Evolutionary conservation across 2,888 invertebrate species (phyloP).

Genomic region (Eilema griseolum): DNA sequence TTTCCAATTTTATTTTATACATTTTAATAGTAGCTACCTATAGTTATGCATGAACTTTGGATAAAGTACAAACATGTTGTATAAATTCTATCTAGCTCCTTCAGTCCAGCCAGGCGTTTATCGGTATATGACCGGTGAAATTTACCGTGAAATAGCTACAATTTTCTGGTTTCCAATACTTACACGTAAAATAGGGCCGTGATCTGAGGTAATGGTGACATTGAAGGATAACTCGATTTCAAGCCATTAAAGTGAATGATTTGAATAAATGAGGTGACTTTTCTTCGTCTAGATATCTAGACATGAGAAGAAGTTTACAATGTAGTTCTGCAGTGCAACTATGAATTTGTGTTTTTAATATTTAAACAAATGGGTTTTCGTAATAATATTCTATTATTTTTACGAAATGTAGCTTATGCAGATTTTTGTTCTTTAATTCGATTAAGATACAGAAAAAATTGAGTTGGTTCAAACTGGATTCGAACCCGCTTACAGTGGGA

Average conservation of each 20-base stretch:
- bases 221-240: slow-evolving; percentile 6
- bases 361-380: neutral
- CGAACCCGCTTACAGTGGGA: too few species aligned
- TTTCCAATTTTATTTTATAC: too few species aligned
- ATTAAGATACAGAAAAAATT: too few species aligned
- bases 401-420: too few species aligned
- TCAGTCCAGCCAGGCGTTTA: neutral
- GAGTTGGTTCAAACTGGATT: too few species aligned
- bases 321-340: neutral
- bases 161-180: slow-evolving; percentile 19
- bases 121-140: slow-evolving; percentile 7
- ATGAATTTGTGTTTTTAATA: neutral
- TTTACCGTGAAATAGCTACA: slow-evolving; percentile 20
- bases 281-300: neutral
- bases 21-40: too few species aligned
- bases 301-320: neutral
- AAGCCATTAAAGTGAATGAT: slow-evolving; percentile 10
- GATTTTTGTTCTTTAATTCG: too few species aligned
- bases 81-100: neutral
- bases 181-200: neutral
- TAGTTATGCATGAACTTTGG: too few species aligned
- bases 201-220: neutral
- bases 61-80: neutral
- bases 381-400: too few species aligned
- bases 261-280: slow-evolving; percentile 11